Evolutionary conservation across 2,113 vertebrate species (phyloP), one percentile per base, ranked within the genome.

Genomic region (Trinectes maculatus): DNA sequence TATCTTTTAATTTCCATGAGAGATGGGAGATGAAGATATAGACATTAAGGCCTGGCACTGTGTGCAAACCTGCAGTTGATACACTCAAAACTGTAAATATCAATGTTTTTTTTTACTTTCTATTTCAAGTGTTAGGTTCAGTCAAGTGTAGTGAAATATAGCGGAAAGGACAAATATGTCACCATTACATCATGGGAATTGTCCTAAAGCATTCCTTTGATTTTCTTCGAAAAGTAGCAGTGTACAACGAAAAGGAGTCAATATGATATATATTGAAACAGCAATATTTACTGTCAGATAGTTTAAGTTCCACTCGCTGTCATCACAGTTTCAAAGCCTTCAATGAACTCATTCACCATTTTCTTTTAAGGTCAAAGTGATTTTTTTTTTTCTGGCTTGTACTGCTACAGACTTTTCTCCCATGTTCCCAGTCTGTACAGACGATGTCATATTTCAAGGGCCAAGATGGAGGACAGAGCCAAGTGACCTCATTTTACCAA

Each of bases 401-500:
- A 56, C 60, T 56, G 55, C 48, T n/a, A 70, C 40, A 49, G 12
- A 59, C 56, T 74, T 51, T 31, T 82, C 8, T 62, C 39, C 47
- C 37, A 55, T 61, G 63, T 88, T 40, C 65, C 42, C 67, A 93
- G 89, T 82, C 72, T 83, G 54, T 79, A 74, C 89, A 89, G 89
- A 93, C 42, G 90, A 93, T 80, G 82, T 84, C 86, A 84, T 87
- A 74, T 93, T 92, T 79, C 86, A 91, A 79, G 93, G 93, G 62
- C 92, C 93, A 53, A 90, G 85, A 81, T 93, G 91, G 91, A 92
- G 57, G 84, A 89, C 59, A 1, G 89, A 93, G 77, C 92, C 93
- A 36, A 82, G 77, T 65, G 90, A 93, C 89, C 90, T 93, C 69
- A 85, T 91, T 89, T 91, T 93, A 49, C 91, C 93, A 16, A 87